Percentiles rank a stretch among this genome's conserved stretches.
Conservation (phyloP, 2,888 invertebrate species). For the Microplitis manilae region DNA sequence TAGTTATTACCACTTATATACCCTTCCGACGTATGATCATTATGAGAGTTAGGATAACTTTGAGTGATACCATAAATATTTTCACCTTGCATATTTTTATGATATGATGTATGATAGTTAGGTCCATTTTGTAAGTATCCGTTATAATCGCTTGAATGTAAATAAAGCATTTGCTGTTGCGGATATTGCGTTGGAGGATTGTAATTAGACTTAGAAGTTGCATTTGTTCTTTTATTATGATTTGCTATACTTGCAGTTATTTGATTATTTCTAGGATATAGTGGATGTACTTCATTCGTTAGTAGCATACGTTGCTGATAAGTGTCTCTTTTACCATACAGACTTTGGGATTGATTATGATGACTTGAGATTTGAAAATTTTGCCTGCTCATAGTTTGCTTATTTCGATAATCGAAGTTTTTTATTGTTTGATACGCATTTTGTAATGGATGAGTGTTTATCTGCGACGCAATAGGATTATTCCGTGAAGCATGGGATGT, state of each 20-base stretch:
- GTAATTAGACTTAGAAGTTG: conserved; percentile 64
- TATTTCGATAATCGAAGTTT: conserved; percentile 65
- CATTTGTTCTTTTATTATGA: conserved; percentile 62
- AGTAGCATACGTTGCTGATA: conserved; percentile 66
- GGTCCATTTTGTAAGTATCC: conserved; percentile 73
- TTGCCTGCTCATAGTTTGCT: conserved; percentile 58
- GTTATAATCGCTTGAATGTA: conserved; percentile 71
- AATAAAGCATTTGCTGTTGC: conserved; percentile 73
- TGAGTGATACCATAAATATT: conserved; percentile 63
- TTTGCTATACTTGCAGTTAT: conserved; percentile 52
- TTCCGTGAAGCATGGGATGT: conserved; percentile 61
- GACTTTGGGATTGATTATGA: conserved; percentile 59
- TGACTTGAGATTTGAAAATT: conserved; percentile 56
- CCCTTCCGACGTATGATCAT: conserved; percentile 59
- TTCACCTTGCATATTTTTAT: conserved; percentile 54
- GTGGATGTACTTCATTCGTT: conserved; percentile 62
- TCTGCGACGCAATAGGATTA: conserved; percentile 56
- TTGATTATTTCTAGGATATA: conserved; percentile 64
- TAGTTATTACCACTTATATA: conserved; percentile 64
- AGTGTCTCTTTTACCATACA: conserved; percentile 64
- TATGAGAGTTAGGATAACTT: conserved; percentile 45
- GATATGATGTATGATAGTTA: conserved; percentile 72
- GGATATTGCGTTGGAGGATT: conserved; percentile 71
- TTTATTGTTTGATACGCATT: conserved; percentile 62
- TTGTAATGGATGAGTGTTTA: conserved; percentile 66